Conservation (phyloP, 2,888 invertebrate species). For the Calameuta idolon region DNA sequence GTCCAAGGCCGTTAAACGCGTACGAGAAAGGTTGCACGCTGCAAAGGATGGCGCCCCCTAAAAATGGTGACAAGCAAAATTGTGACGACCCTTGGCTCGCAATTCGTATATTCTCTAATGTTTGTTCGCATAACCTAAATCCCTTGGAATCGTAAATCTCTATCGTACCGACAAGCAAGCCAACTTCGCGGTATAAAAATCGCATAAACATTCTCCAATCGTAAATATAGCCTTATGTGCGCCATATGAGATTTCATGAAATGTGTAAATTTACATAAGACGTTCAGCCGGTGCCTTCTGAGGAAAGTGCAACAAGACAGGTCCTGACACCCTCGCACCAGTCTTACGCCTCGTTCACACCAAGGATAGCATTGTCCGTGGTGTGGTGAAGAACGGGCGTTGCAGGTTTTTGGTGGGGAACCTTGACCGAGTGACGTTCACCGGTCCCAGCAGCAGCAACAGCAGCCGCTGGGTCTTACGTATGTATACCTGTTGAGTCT, state of each 20-base stretch:
- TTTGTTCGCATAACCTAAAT: not conserved
- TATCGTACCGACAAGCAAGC: not conserved
- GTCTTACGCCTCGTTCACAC: slow-evolving; percentile 33
- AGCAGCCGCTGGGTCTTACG: slow-evolving; percentile 7
- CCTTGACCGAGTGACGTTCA: slow-evolving; percentile 64
- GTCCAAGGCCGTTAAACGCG: not conserved
- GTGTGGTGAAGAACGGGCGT: slow-evolving; percentile 19
- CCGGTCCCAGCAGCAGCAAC: slow-evolving; percentile 24
- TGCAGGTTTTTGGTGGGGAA: slow-evolving; percentile 57
- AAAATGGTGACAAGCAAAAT: not conserved
- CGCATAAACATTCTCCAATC: not conserved
- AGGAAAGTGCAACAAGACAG: not conserved
- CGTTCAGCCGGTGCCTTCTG: not conserved
- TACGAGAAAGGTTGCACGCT: not conserved
- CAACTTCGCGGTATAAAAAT: not conserved
- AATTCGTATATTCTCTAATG: not conserved
- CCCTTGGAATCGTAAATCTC: not conserved
- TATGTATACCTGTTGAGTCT: slow-evolving; percentile 43
- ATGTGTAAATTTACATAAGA: not conserved
- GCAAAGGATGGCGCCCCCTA: not conserved
- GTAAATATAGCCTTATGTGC: not conserved
- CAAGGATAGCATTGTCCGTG: slow-evolving; percentile 56
- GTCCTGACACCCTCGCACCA: slow-evolving; percentile 33
- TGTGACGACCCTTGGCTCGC: not conserved
- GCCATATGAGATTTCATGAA: not conserved